Base-by-base conservation (phyloP, 35 echinoderm and acorn worm species). In the Ophioderma brevispina region DNA sequence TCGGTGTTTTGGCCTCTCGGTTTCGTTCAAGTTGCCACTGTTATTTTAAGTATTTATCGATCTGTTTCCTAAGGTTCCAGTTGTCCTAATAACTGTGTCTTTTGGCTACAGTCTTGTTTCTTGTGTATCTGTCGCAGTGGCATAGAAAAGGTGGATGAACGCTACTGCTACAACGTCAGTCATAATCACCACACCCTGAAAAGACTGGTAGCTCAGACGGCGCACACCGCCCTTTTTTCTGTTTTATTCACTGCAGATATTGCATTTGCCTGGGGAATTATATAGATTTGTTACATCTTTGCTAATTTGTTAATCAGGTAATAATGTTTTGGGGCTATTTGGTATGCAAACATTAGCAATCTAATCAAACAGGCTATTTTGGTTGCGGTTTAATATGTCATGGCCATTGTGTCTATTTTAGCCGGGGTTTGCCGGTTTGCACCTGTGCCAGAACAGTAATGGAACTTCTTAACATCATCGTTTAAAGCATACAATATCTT, bases 231-330 rank as follows among this genome's bases (percentile, higher is more conserved):
- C 41, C 41, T 46, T 46, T 46, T 46, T 17, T 17, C 41, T 46
- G 17, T 46, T 46, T 46, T 46, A 46, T 4, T 46, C 41, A 46
- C 41, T 17, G 17, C 41, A 17, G 17, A 8, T 46, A 4, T 46
- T 8, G 5, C 41, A 46, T 46, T 46, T 70, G 59, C 59, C 59
- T 25, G 59, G 2, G 59, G 59, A 15, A 70, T 30, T 70, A 2
- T 70, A 70, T 13, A 6, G 59, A 70, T 70, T 70, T 13, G 59
- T 70, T 70, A 70, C 59, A 70, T 70, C 59, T 70, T 70, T 3
- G 17, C 59, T 70, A 70, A 70, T 70, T 70, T 70, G 59, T 30
- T 70, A 70, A 70, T 70, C 59, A 46, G 59, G 17, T 70, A 70
- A 15, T 30, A 30, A 18, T 70, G 59, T 70, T 13, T 70, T 70